These are phyloP conservation scores for Hololepta plana DNA, from an alignment of 2,888 invertebrate genomes.

Conservation along the genomic window DNA sequence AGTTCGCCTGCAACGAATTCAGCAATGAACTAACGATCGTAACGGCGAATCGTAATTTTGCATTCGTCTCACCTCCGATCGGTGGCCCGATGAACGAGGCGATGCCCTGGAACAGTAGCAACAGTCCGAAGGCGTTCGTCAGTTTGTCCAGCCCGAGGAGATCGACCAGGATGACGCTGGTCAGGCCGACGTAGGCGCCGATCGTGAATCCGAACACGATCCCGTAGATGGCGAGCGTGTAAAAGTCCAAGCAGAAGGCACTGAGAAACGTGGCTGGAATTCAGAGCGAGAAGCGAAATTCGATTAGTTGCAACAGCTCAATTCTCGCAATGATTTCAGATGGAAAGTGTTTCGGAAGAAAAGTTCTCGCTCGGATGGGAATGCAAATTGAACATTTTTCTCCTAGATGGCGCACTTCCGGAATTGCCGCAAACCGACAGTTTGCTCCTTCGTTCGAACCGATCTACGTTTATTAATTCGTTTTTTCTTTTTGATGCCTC, in stretches of 20 bases:
- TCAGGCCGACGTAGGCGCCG: conserved; percentile 92
- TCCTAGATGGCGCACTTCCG: too few species aligned
- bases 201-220: conserved; percentile 75
- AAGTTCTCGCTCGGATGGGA: too few species aligned
- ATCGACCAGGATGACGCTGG: conserved; percentile 89
- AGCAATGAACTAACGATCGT: conserved; percentile 2
- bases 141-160: conserved; percentile 80
- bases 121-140: conserved; percentile 88
- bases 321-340: too few species aligned
- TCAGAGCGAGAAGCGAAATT: conserved; percentile 7
- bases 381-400: too few species aligned
- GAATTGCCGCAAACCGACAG: too few species aligned
- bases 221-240: conserved; percentile 58
- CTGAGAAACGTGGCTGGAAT: conserved; percentile 61
- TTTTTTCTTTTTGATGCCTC: too few species aligned
- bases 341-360: too few species aligned
- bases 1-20: conserved; percentile 50
- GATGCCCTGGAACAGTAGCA: conserved; percentile 84
- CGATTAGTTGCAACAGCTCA: too few species aligned
- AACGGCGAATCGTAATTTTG: not conserved
- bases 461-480: too few species aligned
- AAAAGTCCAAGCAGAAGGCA: conserved; percentile 55
- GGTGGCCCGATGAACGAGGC: conserved; percentile 88
- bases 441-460: too few species aligned
- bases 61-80: conserved; percentile 58